Conservation (phyloP, 2,797 vertebrate species). For the Pteronotus mesoamericanus region DNA sequence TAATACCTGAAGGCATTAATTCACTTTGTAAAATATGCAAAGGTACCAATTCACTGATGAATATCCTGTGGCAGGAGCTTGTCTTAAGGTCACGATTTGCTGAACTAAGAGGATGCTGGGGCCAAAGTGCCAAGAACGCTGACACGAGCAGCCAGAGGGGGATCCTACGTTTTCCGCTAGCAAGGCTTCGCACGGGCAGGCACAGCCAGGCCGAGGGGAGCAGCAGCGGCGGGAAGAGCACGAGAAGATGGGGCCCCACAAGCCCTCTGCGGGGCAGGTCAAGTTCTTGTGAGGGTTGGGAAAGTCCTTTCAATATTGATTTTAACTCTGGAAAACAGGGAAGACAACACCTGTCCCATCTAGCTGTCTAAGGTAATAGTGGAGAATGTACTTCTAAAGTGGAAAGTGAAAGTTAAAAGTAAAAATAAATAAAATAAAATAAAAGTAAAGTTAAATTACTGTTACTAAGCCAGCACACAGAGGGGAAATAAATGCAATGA, state of each 20-base stretch:
- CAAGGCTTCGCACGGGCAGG: neutral
- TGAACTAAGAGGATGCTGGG: neutral
- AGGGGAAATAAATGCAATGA: neutral
- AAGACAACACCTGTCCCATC: neutral
- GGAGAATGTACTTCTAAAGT: neutral
- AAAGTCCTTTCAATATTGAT: neutral
- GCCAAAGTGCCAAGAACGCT: neutral
- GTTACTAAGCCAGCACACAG: neutral
- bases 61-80: neutral
- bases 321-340: neutral
- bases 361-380: neutral
- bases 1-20: slow-evolving; percentile 60
- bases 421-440: neutral
- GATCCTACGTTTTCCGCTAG: neutral
- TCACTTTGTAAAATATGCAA: slow-evolving; percentile 59
- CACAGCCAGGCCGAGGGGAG: neutral
- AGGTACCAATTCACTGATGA: slow-evolving; percentile 62
- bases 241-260: accelerated
- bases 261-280: too few relatives aligned
- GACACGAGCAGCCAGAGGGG: neutral
- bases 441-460: neutral
- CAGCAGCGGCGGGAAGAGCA: accelerated
- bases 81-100: slow-evolving; percentile 57
- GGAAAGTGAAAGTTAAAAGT: neutral
- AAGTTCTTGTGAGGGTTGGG: neutral